A percentile compares a stretch with the other conserved stretches of the same genome.
Conservation (phyloP, 37 sponge, comb jelly and placozoan species). For the Agelas oroides region DNA sequence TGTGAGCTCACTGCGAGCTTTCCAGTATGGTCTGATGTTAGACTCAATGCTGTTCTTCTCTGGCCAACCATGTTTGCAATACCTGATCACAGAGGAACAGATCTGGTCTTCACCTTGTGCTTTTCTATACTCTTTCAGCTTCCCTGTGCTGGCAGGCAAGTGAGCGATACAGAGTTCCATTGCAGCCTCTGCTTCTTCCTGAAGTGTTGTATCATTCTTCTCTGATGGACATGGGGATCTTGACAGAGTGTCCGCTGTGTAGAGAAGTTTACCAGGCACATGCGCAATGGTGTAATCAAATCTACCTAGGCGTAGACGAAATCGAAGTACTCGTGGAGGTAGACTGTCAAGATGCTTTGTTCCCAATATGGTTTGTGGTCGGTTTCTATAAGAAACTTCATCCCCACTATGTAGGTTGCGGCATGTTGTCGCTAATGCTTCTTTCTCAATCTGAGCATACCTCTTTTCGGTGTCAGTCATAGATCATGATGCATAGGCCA, state of each 20-base stretch:
- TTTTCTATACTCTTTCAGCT: conserved; percentile 28
- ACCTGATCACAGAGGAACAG: not conserved
- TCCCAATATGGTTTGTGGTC: conserved; percentile 53
- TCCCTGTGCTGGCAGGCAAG: conserved; percentile 17
- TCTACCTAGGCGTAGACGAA: conserved; percentile 38
- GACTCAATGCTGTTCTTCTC: not conserved
- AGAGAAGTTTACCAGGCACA: conserved; percentile 35
- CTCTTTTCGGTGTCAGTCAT: conserved; percentile 49
- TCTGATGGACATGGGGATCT: conserved; percentile 22
- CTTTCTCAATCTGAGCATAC: conserved; percentile 34
- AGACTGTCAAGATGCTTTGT: conserved; percentile 39
- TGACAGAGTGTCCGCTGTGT: conserved; percentile 44
- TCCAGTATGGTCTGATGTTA: conserved; percentile 28
- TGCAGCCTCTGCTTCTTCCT: not conserved
- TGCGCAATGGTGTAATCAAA: conserved; percentile 32
- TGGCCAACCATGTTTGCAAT: conserved; percentile 49
- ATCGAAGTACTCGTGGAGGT: conserved; percentile 38
- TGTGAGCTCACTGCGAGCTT: not conserved
- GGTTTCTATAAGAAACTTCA: conserved; percentile 34
- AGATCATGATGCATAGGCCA: conserved; percentile 40
- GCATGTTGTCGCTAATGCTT: conserved; percentile 34
- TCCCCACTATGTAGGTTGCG: conserved; percentile 29
- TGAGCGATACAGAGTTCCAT: not conserved
- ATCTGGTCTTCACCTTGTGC: conserved; percentile 29
- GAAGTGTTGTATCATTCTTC: not conserved